phyloP scores from a whole-genome alignment of 2,113 vertebrate genomes.

The Burhinus oedicnemus region DNA sequence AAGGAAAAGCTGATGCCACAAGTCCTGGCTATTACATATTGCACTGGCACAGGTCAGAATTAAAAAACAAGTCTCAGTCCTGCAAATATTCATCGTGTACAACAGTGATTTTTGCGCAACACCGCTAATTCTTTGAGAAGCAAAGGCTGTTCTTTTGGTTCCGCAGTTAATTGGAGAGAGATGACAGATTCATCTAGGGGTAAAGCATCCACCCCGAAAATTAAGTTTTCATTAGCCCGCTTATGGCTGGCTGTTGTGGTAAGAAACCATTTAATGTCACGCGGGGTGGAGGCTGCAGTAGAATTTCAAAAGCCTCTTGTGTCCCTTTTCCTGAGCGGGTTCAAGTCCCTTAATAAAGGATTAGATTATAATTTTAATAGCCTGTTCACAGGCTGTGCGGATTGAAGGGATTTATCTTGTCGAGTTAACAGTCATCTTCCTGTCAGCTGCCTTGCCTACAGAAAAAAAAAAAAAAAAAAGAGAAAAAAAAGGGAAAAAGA shows the following conservation, averaged over 20 bases:
- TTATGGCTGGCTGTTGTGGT: neutral
- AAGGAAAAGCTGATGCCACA: neutral
- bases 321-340: neutral
- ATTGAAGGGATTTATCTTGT: constrained; percentile 42
- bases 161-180: neutral
- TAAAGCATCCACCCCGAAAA: neutral
- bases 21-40: neutral
- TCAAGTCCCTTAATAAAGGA: constrained; percentile 38
- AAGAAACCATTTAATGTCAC: neutral
- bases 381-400: neutral
- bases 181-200: neutral
- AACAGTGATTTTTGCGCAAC: neutral
- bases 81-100: neutral
- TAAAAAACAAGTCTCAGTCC: neutral
- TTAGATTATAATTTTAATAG: constrained; percentile 43
- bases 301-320: constrained; percentile 30
- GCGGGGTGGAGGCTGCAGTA: neutral
- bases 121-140: neutral
- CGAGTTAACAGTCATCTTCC: constrained; percentile 38
- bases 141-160: neutral
- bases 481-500: too few species aligned
- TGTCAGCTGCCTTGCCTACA: constrained; percentile 47
- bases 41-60: neutral
- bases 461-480: neutral
- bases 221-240: neutral